Conservation (phyloP, 2,888 invertebrate species). For the Latrodectus elegans region DNA sequence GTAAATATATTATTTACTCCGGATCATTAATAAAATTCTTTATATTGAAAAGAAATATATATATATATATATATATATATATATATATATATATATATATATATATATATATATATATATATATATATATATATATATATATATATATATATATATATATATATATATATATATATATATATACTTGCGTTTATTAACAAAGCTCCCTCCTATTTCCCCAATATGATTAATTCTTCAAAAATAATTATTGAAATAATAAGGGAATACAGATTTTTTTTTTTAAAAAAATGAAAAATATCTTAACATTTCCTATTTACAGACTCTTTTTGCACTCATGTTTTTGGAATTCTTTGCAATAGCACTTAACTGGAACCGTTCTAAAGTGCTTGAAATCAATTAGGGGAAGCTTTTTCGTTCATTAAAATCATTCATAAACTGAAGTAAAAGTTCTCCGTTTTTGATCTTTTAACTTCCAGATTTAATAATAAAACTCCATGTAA, state of each 20-base stretch:
- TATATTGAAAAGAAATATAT: too few relatives aligned
- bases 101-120: too few relatives aligned
- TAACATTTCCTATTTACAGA: slow-evolving; percentile 25
- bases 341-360: slow-evolving; percentile 12
- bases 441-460: slow-evolving; percentile 16
- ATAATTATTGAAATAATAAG: slow-evolving; percentile 30
- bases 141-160: too few relatives aligned
- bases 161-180: too few relatives aligned
- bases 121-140: too few relatives aligned
- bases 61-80: too few relatives aligned
- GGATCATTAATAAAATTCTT: too few relatives aligned
- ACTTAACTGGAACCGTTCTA: slow-evolving; percentile 14
- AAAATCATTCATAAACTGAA: slow-evolving; percentile 49
- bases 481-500: slow-evolving; percentile 50
- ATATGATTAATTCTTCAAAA: not conserved
- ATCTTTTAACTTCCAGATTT: slow-evolving; percentile 47
- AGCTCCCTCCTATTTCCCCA: too few relatives aligned
- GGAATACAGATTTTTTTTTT: slow-evolving; percentile 30
- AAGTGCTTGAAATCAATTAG: slow-evolving; percentile 58
- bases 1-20: too few relatives aligned
- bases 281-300: slow-evolving; percentile 18
- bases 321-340: not conserved
- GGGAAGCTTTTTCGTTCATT: slow-evolving; percentile 44
- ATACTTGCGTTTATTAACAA: too few relatives aligned
- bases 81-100: too few relatives aligned